Percentiles rank a stretch among this genome's conserved stretches.
Conservation (phyloP, 2,888 invertebrate species). For the Chirona hameri region DNA sequence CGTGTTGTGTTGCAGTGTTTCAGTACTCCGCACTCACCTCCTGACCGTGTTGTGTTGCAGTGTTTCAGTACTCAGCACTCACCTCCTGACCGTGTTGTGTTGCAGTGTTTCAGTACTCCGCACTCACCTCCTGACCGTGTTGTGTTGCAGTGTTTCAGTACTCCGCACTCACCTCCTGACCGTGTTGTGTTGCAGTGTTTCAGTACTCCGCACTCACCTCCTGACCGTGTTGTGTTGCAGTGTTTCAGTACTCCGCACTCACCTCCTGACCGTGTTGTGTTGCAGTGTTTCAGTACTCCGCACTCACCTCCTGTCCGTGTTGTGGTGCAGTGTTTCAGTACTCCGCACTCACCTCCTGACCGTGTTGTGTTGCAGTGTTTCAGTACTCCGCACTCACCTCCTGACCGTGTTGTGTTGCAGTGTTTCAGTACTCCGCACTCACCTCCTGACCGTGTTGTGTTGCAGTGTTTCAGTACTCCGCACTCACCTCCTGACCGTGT, state of each 20-base stretch:
- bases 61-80: slow-evolving; percentile 24
- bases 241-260: slow-evolving; percentile 25
- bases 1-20: slow-evolving; percentile 45
- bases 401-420: slow-evolving; percentile 45
- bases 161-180: not conserved
- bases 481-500: no score
- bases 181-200: slow-evolving; percentile 45
- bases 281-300: slow-evolving; percentile 46
- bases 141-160: slow-evolving; percentile 45
- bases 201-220: slow-evolving; percentile 5
- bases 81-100: no score
- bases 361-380: slow-evolving; percentile 45
- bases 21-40: slow-evolving; percentile 5
- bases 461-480: slow-evolving; percentile 46
- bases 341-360: not conserved
- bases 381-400: slow-evolving; percentile 5
- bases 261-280: no score
- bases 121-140: no score
- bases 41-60: slow-evolving; percentile 45
- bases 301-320: no score
- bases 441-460: no score
- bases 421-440: slow-evolving; percentile 25
- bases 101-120: slow-evolving; percentile 46
- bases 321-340: slow-evolving; percentile 45
- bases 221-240: slow-evolving; percentile 45